Percentiles rank a stretch among this genome's conserved stretches.
phyloP scores from a whole-genome alignment of 2,888 invertebrate species.

The Agrotis clavis region DNA sequence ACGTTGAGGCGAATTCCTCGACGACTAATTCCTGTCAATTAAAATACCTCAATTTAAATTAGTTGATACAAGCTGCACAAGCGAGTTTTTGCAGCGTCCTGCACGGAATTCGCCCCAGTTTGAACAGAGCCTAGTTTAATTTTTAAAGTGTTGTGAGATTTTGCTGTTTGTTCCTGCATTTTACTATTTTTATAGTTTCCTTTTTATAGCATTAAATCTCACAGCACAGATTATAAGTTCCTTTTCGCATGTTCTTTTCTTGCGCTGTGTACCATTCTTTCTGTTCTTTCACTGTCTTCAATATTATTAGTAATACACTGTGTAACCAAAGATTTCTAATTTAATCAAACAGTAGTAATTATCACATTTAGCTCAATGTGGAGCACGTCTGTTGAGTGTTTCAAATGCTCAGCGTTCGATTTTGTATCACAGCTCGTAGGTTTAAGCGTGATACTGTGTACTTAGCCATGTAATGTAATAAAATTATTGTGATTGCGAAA shows the following conservation, averaged over 20 bases:
- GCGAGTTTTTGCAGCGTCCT: not conserved
- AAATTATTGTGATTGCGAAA: conserved; percentile 37
- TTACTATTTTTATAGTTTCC: not conserved
- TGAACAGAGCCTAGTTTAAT: not conserved
- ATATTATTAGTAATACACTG: conserved; percentile 5
- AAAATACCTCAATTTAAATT: not conserved
- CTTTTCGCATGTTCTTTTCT: conserved; percentile 10
- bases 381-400: conserved; percentile 10
- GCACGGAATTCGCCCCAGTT: not conserved
- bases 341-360: conserved; percentile 34
- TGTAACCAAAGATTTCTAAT: conserved; percentile 47
- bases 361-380: not conserved
- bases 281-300: conserved; percentile 5
- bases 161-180: not conserved
- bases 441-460: conserved; percentile 11
- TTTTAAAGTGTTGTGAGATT: conserved; percentile 2
- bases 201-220: not conserved
- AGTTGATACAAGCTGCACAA: not conserved
- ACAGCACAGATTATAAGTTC: not conserved
- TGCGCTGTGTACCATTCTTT: not conserved
- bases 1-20: not conserved
- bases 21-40: too few relatives aligned
- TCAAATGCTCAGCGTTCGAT: conserved; percentile 6
- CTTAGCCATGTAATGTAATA: conserved; percentile 18
- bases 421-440: not conserved